These are phyloP conservation scores for Hydrolagus colliei DNA, from an alignment of 2,797 vertebrate genomes.

Conservation along the genomic window DNA sequence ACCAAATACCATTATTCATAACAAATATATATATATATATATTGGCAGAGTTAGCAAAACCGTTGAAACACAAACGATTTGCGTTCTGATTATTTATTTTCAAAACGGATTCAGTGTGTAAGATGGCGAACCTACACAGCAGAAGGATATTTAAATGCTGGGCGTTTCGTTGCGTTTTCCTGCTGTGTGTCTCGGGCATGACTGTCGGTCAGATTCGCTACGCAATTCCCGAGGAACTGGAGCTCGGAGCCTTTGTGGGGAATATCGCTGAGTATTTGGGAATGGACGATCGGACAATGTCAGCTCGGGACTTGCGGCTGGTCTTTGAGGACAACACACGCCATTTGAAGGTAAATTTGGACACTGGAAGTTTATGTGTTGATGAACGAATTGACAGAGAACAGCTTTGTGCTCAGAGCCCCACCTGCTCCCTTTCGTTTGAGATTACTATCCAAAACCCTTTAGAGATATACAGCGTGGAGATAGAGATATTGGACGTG, in stretches of 20 bases:
- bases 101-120: too few relatives aligned
- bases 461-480: too few relatives aligned
- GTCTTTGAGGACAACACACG: constrained; percentile 38
- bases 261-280: constrained; percentile 42
- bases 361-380: constrained; percentile 42
- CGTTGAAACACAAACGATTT: too few relatives aligned
- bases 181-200: constrained; percentile 27
- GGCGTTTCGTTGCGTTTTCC: constrained; percentile 40
- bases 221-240: constrained; percentile 45
- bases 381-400: constrained; percentile 44
- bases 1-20: too few relatives aligned
- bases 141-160: too few relatives aligned
- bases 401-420: constrained; percentile 37
- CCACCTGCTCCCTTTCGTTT: constrained; percentile 40
- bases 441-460: constrained; percentile 45
- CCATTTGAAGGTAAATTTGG: constrained; percentile 37
- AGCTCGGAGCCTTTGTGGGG: constrained; percentile 41
- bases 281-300: constrained; percentile 39
- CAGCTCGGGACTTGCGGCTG: constrained; percentile 42
- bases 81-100: too few relatives aligned
- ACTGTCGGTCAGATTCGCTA: constrained; percentile 39
- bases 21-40: too few relatives aligned
- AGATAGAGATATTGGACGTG: constrained; percentile 36
- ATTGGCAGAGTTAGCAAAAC: too few relatives aligned
- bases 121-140: too few relatives aligned